These are phyloP conservation scores for Agrochola litura DNA, from an alignment of 2,888 invertebrate genomes.

Conservation along the genomic window DNA sequence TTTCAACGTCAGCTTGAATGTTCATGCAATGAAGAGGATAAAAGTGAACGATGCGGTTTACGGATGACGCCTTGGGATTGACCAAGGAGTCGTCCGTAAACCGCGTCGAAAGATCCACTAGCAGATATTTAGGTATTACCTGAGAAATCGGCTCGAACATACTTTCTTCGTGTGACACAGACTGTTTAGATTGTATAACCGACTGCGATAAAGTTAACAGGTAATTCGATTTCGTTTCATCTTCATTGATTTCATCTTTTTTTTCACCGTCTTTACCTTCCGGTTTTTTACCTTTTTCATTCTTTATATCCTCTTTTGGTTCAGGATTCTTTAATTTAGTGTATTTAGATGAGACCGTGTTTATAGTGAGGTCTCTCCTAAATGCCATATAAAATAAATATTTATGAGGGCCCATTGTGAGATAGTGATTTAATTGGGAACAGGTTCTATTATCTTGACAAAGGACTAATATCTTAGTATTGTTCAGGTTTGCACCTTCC, in stretches of 20 bases:
- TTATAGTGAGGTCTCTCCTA: constrained; percentile 90
- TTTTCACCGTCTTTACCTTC: constrained; percentile 60
- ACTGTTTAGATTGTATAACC: constrained; percentile 68
- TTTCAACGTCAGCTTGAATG: neutral
- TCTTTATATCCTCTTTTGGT: constrained; percentile 66
- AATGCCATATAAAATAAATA: constrained; percentile 92
- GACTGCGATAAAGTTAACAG: constrained; percentile 93
- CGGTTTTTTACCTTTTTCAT: constrained; percentile 61
- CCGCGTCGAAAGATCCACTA: neutral
- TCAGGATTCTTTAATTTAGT: constrained; percentile 76
- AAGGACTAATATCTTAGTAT: constrained; percentile 94
- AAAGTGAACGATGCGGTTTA: neutral
- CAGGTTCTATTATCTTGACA: constrained; percentile 96
- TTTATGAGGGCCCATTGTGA: constrained; percentile 92
- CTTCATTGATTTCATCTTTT: constrained; percentile 74
- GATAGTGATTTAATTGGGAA: constrained; percentile 93
- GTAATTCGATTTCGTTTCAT: constrained; percentile 92
- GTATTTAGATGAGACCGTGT: constrained; percentile 89
- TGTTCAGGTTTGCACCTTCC: constrained; percentile 77
- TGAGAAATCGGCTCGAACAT: constrained; percentile 92
- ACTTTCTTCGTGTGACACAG: constrained; percentile 75
- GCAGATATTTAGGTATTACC: constrained; percentile 74
- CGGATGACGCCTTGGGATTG: neutral
- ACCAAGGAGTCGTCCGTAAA: neutral
- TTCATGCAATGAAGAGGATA: neutral